Evolutionary conservation across 2,113 vertebrate genomes (phyloP).

Genomic region (Neogobius melanostomus): DNA sequence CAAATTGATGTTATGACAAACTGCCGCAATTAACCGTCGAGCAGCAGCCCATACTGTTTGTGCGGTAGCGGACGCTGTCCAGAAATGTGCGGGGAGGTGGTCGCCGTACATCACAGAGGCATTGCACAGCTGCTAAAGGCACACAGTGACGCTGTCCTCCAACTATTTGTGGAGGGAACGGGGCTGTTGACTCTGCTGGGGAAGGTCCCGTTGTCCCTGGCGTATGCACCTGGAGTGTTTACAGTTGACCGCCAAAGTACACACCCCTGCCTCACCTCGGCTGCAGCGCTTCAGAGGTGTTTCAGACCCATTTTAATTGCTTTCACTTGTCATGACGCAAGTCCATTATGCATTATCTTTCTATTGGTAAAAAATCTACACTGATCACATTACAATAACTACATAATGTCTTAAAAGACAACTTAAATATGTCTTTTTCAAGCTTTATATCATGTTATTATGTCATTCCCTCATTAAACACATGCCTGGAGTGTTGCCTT

Average conservation of each 20-base stretch:
- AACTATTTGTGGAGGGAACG: constrained; percentile 4
- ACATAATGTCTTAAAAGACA: no score
- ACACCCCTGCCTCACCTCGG: background rate
- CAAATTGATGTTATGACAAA: background rate
- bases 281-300: background rate
- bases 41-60: background rate
- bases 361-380: no score
- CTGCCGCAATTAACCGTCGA: background rate
- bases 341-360: no score
- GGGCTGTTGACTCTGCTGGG: constrained; percentile 4
- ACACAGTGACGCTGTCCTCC: constrained; percentile 1
- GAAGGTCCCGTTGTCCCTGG: background rate
- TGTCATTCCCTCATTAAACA: no score
- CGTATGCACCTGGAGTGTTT: constrained; percentile 8
- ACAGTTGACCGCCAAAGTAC: background rate
- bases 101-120: background rate
- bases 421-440: no score
- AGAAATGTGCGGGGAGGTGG: background rate
- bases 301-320: no score
- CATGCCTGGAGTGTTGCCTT: no score
- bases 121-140: constrained; percentile 9
- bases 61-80: background rate
- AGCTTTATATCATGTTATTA: no score
- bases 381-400: no score
- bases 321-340: no score